A percentile compares a stretch with the other conserved stretches of the same genome.
These are phyloP conservation scores for Stylophora pistillata DNA, from an alignment of 64 coral and sea anemone genomes.

Conservation along the genomic window DNA sequence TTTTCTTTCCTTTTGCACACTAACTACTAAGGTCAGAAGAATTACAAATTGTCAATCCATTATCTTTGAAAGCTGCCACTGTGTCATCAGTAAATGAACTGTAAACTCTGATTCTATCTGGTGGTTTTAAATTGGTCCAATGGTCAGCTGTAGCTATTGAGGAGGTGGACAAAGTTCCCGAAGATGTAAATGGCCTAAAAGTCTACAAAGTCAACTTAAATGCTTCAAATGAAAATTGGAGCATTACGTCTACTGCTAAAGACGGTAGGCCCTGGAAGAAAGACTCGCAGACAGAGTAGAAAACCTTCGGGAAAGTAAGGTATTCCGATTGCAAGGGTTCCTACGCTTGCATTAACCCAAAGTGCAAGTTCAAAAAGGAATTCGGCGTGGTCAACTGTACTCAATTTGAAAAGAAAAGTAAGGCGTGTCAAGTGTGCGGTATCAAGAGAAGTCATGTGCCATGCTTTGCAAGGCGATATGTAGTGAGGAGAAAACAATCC, in stretches of 20 bases:
- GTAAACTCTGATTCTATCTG: too few species aligned
- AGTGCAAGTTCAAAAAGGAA: constrained; percentile 51
- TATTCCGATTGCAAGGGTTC: constrained; percentile 62
- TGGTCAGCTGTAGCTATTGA: constrained; percentile 42
- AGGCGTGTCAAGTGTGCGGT: constrained; percentile 10
- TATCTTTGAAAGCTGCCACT: too few species aligned
- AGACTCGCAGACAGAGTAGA: constrained; percentile 12
- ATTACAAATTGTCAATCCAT: too few species aligned
- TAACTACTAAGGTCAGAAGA: too few species aligned
- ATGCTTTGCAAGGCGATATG: constrained; percentile 31
- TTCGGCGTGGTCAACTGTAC: constrained; percentile 38
- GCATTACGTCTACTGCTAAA: neutral
- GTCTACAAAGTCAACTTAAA: constrained; percentile 20
- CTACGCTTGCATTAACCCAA: constrained; percentile 26
- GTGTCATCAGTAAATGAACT: too few species aligned
- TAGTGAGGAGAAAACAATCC: neutral
- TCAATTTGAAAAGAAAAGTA: constrained; percentile 43
- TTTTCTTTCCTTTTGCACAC: too few species aligned
- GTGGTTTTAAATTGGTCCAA: too few species aligned
- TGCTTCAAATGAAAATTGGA: neutral
- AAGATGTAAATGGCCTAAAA: constrained; percentile 51
- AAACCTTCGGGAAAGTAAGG: neutral
- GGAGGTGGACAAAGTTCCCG: constrained; percentile 34
- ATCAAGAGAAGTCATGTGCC: constrained; percentile 14
- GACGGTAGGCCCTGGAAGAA: constrained; percentile 44